Conservation (phyloP, 2,797 vertebrate genomes). For the Sphenodon punctatus region DNA sequence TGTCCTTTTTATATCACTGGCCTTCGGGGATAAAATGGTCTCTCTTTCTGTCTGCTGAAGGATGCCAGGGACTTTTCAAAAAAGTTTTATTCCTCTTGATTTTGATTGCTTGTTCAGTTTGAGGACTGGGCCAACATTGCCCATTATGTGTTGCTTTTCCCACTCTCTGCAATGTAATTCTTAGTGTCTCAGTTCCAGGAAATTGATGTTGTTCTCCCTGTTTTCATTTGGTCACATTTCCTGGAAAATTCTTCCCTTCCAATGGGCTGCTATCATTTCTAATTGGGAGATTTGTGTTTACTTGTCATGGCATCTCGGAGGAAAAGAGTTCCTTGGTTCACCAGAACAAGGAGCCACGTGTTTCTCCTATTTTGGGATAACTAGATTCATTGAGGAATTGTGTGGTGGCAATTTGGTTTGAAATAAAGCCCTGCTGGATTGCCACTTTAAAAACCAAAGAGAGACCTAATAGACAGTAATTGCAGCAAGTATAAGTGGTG, state of each 20-base stretch:
- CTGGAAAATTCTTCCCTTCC: background rate
- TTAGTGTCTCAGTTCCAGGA: background rate
- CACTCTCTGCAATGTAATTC: background rate
- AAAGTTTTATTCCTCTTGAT: background rate
- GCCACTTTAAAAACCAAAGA: background rate
- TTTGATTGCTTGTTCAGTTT: background rate
- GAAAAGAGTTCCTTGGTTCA: background rate
- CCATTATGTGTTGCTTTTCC: fast-evolving
- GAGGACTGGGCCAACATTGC: background rate
- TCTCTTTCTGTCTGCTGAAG: background rate
- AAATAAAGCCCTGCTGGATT: background rate
- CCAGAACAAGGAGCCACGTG: background rate
- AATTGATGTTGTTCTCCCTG: background rate
- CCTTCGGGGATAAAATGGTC: background rate
- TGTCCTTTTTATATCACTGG: fast-evolving
- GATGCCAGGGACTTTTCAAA: fast-evolving
- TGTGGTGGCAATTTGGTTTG: background rate
- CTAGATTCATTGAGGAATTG: background rate
- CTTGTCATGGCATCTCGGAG: fast-evolving
- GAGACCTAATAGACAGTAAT: background rate
- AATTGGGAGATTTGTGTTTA: background rate
- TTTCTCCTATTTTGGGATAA: background rate
- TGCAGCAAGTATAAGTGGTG: background rate
- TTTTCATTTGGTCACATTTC: fast-evolving
- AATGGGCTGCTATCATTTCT: fast-evolving